Evolutionary conservation across 2,113 vertebrate species (phyloP).

Genomic region (Asarcornis scutulata): DNA sequence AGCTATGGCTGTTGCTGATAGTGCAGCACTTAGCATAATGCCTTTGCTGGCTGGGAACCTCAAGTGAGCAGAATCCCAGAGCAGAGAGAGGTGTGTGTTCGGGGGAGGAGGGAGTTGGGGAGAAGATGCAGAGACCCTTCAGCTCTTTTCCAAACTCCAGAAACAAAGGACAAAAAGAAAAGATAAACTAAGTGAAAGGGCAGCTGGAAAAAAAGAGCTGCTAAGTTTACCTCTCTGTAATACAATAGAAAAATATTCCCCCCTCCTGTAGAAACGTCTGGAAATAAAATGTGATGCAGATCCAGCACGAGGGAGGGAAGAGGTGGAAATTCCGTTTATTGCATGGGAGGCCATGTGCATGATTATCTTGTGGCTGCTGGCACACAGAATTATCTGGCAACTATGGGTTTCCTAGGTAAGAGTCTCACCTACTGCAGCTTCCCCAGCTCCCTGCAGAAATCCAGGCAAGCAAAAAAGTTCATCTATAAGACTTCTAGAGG

Average conservation of each 20-base stretch:
- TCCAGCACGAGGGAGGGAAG: neutral
- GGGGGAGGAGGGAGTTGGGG: too few relatives aligned
- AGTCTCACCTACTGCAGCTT: neutral
- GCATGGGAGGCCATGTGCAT: neutral
- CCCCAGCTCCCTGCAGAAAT: neutral
- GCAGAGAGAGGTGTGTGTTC: neutral
- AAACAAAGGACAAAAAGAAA: neutral
- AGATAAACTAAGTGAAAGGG: neutral
- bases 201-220: neutral
- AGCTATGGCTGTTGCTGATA: neutral
- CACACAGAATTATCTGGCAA: neutral
- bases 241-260: neutral
- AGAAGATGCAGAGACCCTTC: neutral
- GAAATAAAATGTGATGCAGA: neutral
- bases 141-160: neutral
- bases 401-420: neutral
- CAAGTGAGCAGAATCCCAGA: neutral
- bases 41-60: conserved; percentile 23
- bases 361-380: neutral
- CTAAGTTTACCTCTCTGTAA: neutral
- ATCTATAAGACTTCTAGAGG: neutral
- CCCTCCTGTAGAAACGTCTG: neutral
- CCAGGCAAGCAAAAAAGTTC: neutral
- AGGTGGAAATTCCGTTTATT: neutral
- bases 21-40: conserved; percentile 38